A percentile compares a stretch with the other conserved stretches of the same genome.
These are phyloP conservation scores for Takifugu ocellatus DNA, from an alignment of 2,797 vertebrate species.

Conservation along the genomic window DNA sequence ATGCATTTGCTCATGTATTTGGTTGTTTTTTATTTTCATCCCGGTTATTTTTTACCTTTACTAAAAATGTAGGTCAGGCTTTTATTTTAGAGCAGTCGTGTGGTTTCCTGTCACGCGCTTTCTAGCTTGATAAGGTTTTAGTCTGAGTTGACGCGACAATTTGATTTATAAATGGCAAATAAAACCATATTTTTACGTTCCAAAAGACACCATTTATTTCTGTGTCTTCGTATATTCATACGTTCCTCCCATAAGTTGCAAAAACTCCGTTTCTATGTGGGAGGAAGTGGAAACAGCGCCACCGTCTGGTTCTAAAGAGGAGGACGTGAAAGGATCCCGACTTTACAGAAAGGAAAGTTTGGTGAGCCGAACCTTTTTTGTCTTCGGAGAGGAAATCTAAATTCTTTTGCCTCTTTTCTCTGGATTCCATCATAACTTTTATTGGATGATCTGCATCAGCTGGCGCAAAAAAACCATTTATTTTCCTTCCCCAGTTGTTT, in stretches of 20 bases:
- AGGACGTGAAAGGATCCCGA: conserved; percentile 3
- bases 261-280: too few species aligned
- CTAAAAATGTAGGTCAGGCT: neutral
- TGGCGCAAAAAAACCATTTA: neutral
- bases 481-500: neutral
- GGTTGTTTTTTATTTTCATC: neutral
- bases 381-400: neutral
- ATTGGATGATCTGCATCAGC: neutral
- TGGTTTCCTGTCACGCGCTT: conserved; percentile 9
- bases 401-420: neutral
- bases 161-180: too few species aligned
- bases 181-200: neutral
- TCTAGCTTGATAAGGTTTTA: neutral
- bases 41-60: too few species aligned
- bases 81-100: neutral
- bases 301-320: conserved; percentile 29
- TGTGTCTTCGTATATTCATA: neutral
- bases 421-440: neutral
- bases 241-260: too few species aligned
- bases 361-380: neutral
- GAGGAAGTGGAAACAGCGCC: conserved; percentile 37
- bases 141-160: conserved; percentile 4
- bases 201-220: neutral
- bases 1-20: too few species aligned
- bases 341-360: neutral